Base-by-base conservation (phyloP, 2,888 invertebrate genomes). In the Sipunculus nudus region DNA sequence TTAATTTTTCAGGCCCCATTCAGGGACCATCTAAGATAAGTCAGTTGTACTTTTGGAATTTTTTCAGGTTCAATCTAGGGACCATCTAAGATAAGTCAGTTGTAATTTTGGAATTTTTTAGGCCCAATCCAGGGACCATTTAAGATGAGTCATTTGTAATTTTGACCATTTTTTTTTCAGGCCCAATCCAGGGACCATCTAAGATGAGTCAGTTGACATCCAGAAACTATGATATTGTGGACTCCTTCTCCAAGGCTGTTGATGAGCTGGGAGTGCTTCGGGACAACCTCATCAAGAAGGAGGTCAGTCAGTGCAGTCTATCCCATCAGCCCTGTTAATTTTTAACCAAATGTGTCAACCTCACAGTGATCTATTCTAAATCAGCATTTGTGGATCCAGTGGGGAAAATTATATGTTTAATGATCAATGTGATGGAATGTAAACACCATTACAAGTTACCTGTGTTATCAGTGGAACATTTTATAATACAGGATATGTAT, bases 151-250 rank as follows among this genome's bases (percentile, higher is more conserved):
- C n/a, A n/a, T n/a, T n/a, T n/a, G n/a, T n/a, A n/a, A n/a, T n/a
- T n/a, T n/a, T n/a, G n/a, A n/a, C n/a, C n/a, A n/a, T n/a, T n/a
- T 57, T 35, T 50, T 28, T 41, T 59, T 25, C 64, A 84, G 83
- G 84, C 48, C 76, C 79, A 25, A 67, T 70, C 29, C 74, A 75
- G 57, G 79, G 80, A 31, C 79, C 79, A 39, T 74, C 72, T 52
- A 86, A 87, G 70, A 85, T 88, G 59, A 85, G 85, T 49, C 84
- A 86, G 63, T 86, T 90, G 0, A 80, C 88, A 26, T 85, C 85
- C 29, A 89, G 89, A 73, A 89, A 89, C 77, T 86, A 86, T 41
- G 89, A 90, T 72, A 88, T 90, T 86, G 77, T 90, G 43, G 89
- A 89, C 67, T 89, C 89, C 0, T 90, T 85, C 85, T 26, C 86